Evolutionary conservation across 1,140 invertebrate genomes (phyloP).

Genomic region (Aphaenogaster rudis): DNA sequence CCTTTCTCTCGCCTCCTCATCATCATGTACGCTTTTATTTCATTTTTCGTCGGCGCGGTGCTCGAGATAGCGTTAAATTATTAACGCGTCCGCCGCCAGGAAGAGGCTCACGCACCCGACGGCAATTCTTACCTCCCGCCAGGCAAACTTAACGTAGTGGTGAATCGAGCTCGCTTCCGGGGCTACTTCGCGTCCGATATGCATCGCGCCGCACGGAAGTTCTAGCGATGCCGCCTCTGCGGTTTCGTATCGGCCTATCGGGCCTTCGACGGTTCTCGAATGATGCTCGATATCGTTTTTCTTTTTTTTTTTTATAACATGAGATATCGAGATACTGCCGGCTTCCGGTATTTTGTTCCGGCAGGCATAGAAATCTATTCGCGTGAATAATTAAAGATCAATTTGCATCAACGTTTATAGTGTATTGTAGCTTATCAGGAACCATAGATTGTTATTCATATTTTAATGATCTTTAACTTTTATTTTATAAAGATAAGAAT

Average conservation of each 20-base stretch:
- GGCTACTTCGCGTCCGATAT: slow-evolving; percentile 68
- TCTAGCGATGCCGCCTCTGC: slow-evolving; percentile 30
- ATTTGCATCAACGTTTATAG: neutral
- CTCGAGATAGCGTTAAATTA: slow-evolving; percentile 67
- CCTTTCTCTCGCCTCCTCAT: slow-evolving; percentile 28
- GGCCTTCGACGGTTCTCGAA: slow-evolving; percentile 59
- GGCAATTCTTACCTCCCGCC: slow-evolving; percentile 39
- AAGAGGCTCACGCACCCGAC: slow-evolving; percentile 55
- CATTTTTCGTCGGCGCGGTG: slow-evolving; percentile 36
- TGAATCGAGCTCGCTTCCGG: slow-evolving; percentile 67
- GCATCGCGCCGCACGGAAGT: slow-evolving; percentile 57
- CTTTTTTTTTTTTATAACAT: slow-evolving; percentile 41
- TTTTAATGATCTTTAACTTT: neutral
- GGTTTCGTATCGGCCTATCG: slow-evolving; percentile 53
- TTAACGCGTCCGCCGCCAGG: slow-evolving; percentile 73
- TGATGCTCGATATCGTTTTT: slow-evolving; percentile 56
- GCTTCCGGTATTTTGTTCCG: slow-evolving; percentile 46
- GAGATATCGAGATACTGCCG: neutral
- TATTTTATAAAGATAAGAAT: neutral
- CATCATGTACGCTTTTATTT: slow-evolving; percentile 22
- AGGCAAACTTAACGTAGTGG: slow-evolving; percentile 47
- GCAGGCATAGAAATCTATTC: slow-evolving; percentile 34
- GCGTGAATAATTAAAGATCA: slow-evolving; percentile 31
- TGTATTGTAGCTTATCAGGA: neutral
- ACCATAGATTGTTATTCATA: neutral